These are phyloP conservation scores for Leptoclinus maculatus DNA, from an alignment of 2,797 vertebrate genomes.

Conservation along the genomic window DNA sequence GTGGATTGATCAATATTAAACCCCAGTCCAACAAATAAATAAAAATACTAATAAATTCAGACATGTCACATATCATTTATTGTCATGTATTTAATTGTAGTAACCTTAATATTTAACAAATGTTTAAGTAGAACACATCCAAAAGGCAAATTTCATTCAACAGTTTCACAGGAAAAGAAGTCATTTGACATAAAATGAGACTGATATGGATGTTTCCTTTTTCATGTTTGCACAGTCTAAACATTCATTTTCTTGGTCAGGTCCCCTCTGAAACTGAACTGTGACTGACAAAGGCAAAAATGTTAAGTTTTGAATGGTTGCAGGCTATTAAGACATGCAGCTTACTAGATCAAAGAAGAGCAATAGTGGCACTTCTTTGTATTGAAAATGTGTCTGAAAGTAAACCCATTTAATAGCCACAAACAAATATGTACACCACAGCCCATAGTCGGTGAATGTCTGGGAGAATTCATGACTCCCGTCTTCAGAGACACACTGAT, in stretches of 20 bases:
- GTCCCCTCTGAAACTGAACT: conserved; percentile 55
- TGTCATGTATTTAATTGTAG: conserved; percentile 74
- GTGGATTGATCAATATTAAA: background rate
- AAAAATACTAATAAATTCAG: conserved; percentile 21
- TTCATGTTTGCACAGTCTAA: conserved; percentile 68
- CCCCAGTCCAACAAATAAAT: background rate
- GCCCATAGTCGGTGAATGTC: conserved; percentile 41
- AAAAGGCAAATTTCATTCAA: conserved; percentile 77
- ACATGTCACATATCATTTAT: conserved; percentile 75
- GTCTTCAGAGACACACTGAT: conserved; percentile 55
- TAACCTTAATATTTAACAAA: conserved; percentile 83
- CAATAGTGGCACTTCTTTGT: conserved; percentile 65
- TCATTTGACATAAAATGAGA: conserved; percentile 73
- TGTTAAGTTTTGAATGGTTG: conserved; percentile 69
- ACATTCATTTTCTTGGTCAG: conserved; percentile 77
- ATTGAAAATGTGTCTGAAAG: conserved; percentile 47
- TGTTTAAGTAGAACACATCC: conserved; percentile 76
- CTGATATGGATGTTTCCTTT: conserved; percentile 68
- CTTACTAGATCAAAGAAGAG: conserved; percentile 66
- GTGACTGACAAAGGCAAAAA: conserved; percentile 77
- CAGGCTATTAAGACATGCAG: conserved; percentile 83
- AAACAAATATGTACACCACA: conserved; percentile 75
- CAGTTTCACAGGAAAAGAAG: conserved; percentile 62
- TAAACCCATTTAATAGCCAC: conserved; percentile 62
- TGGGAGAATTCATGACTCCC: conserved; percentile 37